Base-by-base conservation (phyloP, 2,888 invertebrate species). In the Aphodius granarius region DNA sequence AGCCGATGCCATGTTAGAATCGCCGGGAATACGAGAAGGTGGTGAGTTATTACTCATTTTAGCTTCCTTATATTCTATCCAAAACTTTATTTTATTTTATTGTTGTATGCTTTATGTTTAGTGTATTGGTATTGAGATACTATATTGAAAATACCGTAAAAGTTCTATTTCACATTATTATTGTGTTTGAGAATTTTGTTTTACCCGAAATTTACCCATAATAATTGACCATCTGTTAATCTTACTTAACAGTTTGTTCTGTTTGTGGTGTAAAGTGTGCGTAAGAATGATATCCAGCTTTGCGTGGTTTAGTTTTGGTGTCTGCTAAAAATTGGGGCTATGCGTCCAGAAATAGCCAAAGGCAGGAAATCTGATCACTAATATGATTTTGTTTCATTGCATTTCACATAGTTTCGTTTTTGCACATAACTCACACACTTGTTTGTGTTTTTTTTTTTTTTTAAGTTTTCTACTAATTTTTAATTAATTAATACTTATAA, bases 1-100 rank as follows among this genome's bases (percentile, higher is more conserved):
- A 73, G 97, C 97, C 0, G 97, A 97, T 85, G 97, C 97, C 73
- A 97, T 97, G 97, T 90, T 95, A 81, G 97, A 97, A 85, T 92
- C 93, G 18, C 92, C 93, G 5, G 89, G 89, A 13, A 86, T 88
- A 43, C 79, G 83, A 78, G 86, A 87, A 71, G 81, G 82, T 74
- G 86, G 87, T 87, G 81, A 83, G 85, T 79, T 66, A 66, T 71
- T 74, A 43, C 6, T 9, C 13, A 9, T 43, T 43, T 2, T 0
- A 43, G 13, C 0, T 21, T 66, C 72, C 63, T 23, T 72, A 73
- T 17, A 22, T 19, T 62, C 21, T 77, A 20, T 66, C 17, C 15
- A 23, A 71, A 20, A 23, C 15, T 20, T 23, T 16, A 22, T 43
- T 72, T 71, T 19, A 16, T 63, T 63, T 23, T 22, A 72, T 17